Evolutionary conservation across 2,888 invertebrate species (phyloP).

Genomic region (Phalangium opilio): DNA sequence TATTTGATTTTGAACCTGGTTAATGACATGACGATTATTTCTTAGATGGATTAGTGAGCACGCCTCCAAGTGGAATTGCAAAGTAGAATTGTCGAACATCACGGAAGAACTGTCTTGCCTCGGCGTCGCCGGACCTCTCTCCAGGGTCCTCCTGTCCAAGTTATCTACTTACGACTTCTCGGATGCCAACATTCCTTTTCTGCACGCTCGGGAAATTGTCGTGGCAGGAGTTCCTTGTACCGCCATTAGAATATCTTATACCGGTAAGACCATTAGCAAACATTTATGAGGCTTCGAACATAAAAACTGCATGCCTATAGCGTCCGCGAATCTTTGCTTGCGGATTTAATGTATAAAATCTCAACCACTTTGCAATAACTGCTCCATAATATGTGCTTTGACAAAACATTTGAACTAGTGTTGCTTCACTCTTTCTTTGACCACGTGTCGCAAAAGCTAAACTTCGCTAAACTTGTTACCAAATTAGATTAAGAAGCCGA

Average conservation of each 20-base stretch:
- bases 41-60: slow-evolving; percentile 28
- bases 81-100: slow-evolving; percentile 26
- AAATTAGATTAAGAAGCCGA: no score
- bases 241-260: slow-evolving; percentile 30
- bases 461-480: no score
- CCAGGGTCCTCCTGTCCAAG: slow-evolving; percentile 26
- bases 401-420: no score
- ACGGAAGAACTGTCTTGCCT: slow-evolving; percentile 28
- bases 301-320: not conserved
- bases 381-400: no score
- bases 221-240: slow-evolving; percentile 26
- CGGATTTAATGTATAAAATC: no score
- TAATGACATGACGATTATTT: no score
- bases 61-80: slow-evolving; percentile 18
- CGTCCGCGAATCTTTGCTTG: slow-evolving; percentile 4
- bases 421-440: no score
- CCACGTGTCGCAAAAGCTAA: no score
- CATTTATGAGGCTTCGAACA: no score
- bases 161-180: slow-evolving; percentile 27
- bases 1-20: no score
- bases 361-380: no score
- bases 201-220: slow-evolving; percentile 25
- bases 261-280: slow-evolving; percentile 24
- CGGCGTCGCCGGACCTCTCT: slow-evolving; percentile 30
- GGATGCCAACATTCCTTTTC: slow-evolving; percentile 29